phyloP scores from a whole-genome alignment of 2,797 vertebrate species.

The Austrolebias charrua region DNA sequence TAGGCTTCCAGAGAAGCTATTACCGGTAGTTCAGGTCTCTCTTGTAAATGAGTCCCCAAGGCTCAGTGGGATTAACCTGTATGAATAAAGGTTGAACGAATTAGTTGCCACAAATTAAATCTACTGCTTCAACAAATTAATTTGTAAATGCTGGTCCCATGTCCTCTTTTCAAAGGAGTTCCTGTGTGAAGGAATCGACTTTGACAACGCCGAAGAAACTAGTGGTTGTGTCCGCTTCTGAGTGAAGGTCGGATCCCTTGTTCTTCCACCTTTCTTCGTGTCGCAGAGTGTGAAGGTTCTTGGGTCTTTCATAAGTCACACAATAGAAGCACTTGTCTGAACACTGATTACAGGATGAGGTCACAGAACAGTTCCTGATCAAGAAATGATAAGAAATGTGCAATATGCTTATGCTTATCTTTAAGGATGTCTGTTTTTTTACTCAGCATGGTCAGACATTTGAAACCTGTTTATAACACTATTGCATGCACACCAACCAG shows the following conservation, averaged over 20 bases:
- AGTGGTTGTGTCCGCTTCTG: constrained; percentile 79
- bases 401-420: constrained; percentile 9
- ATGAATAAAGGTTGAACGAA: no score
- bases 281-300: constrained; percentile 1
- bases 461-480: constrained; percentile 1
- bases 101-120: constrained; percentile 14
- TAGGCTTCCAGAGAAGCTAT: constrained; percentile 12
- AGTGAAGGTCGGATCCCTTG: constrained; percentile 53
- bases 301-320: constrained; percentile 9
- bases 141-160: constrained; percentile 17
- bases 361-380: constrained; percentile 1
- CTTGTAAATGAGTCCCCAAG: no score
- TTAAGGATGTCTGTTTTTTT: constrained; percentile 9
- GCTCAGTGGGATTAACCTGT: no score
- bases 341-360: neutral
- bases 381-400: neutral
- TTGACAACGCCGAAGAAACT: constrained; percentile 76
- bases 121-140: constrained; percentile 12
- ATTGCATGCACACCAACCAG: constrained; percentile 39
- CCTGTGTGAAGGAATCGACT: constrained; percentile 80
- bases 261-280: neutral
- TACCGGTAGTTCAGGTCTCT: neutral
- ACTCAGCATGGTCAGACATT: constrained; percentile 54
- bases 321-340: neutral
- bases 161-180: constrained; percentile 69